These are phyloP conservation scores for Cecropterus lyciades DNA, from an alignment of 1,140 invertebrate species.

Conservation along the genomic window DNA sequence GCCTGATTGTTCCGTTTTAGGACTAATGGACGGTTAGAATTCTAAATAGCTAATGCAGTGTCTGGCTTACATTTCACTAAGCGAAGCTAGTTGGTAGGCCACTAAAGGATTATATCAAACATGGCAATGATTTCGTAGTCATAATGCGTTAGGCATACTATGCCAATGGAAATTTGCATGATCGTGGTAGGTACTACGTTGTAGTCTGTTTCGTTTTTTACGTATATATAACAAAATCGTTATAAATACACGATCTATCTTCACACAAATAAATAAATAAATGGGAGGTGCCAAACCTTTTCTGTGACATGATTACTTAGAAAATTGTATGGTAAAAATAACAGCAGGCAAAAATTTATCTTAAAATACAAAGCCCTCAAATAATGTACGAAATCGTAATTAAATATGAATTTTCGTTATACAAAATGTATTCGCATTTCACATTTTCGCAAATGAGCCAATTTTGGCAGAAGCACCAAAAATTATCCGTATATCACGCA, in stretches of 20 bases:
- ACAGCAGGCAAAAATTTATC: not conserved
- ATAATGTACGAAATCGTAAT: not conserved
- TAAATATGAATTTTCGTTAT: constrained; percentile 32
- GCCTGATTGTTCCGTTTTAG: constrained; percentile 51
- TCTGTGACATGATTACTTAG: too few relatives aligned
- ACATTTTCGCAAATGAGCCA: constrained; percentile 46
- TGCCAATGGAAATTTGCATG: not conserved
- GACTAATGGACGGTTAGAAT: constrained; percentile 59
- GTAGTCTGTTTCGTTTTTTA: not conserved
- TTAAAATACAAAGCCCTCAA: not conserved
- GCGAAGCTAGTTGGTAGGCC: constrained; percentile 18
- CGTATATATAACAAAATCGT: too few relatives aligned
- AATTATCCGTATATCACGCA: constrained; percentile 62
- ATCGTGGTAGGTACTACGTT: not conserved
- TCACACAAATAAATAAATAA: too few relatives aligned
- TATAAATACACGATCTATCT: too few relatives aligned
- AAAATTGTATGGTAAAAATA: not conserved
- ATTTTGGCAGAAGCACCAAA: constrained; percentile 41
- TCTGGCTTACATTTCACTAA: constrained; percentile 19
- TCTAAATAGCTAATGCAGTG: constrained; percentile 44
- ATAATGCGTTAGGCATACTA: constrained; percentile 1
- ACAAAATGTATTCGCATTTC: constrained; percentile 42
- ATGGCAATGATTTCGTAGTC: constrained; percentile 9
- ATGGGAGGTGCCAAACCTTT: too few relatives aligned
- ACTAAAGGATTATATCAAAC: constrained; percentile 17